Evolutionary conservation across 1,140 invertebrate genomes (phyloP).

Genomic region (Andricus grossulariae): DNA sequence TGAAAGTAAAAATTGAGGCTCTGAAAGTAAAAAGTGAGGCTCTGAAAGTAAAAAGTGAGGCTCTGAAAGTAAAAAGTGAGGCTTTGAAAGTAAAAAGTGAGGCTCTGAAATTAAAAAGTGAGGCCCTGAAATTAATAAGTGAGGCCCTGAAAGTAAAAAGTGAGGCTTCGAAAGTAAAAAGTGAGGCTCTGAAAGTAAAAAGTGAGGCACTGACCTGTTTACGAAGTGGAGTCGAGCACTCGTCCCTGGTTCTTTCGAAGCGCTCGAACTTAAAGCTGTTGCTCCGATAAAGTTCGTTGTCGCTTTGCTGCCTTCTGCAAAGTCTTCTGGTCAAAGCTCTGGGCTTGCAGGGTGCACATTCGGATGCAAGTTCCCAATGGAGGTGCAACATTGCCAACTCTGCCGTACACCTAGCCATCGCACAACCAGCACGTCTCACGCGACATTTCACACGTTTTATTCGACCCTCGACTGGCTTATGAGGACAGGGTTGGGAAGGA

Average conservation of each 20-base stretch:
- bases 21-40: constrained; percentile 31
- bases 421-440: constrained; percentile 69
- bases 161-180: background rate
- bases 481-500: constrained; percentile 62
- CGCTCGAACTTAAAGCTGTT: constrained; percentile 91
- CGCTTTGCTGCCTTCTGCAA: constrained; percentile 80
- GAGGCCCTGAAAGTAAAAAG: background rate
- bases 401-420: constrained; percentile 71
- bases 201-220: constrained; percentile 57
- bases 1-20: background rate
- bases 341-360: constrained; percentile 71
- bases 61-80: too few relatives aligned
- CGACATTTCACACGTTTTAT: constrained; percentile 72
- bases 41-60: constrained; percentile 33
- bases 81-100: background rate
- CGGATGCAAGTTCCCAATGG: constrained; percentile 70
- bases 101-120: constrained; percentile 32
- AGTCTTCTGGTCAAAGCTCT: constrained; percentile 79
- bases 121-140: too few relatives aligned
- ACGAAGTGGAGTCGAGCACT: constrained; percentile 66
- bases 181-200: background rate
- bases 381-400: constrained; percentile 70
- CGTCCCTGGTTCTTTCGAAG: constrained; percentile 83
- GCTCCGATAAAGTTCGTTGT: constrained; percentile 88
- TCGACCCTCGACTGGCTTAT: constrained; percentile 65